phyloP scores from a whole-genome alignment of 2,113 vertebrate species.

The Pseudonaja textilis region DNA sequence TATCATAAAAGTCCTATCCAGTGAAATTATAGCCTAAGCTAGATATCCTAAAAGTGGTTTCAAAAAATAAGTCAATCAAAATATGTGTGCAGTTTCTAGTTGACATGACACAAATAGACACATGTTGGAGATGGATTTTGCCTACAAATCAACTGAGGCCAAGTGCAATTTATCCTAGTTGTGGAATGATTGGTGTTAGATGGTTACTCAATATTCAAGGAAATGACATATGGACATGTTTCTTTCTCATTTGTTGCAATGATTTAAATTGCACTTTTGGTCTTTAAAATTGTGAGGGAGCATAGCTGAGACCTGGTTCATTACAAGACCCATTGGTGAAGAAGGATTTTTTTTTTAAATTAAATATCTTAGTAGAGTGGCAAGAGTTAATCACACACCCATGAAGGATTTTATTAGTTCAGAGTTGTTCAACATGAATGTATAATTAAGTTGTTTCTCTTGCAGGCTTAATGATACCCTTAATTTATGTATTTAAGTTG shows the following conservation, averaged over 20 bases:
- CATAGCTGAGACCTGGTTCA: background rate
- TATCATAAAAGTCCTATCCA: background rate
- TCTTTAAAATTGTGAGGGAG: background rate
- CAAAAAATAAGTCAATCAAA: background rate
- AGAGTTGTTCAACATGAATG: background rate
- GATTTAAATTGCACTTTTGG: background rate
- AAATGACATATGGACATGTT: background rate
- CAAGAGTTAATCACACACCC: background rate
- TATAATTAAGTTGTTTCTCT: background rate
- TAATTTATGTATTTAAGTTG: constrained; percentile 4
- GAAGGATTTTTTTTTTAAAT: background rate
- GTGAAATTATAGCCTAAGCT: background rate
- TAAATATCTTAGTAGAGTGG: background rate
- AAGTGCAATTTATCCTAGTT: background rate
- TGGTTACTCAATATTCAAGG: background rate
- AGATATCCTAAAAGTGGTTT: background rate
- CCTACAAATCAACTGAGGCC: background rate
- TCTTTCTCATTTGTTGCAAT: background rate
- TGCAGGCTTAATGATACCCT: background rate
- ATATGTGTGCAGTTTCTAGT: background rate
- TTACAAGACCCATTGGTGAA: background rate
- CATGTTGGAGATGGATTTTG: background rate
- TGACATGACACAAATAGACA: background rate
- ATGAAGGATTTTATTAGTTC: background rate
- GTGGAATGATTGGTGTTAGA: background rate